phyloP scores from a whole-genome alignment of 2,113 vertebrate genomes.

The Xiphophorus hellerii region DNA sequence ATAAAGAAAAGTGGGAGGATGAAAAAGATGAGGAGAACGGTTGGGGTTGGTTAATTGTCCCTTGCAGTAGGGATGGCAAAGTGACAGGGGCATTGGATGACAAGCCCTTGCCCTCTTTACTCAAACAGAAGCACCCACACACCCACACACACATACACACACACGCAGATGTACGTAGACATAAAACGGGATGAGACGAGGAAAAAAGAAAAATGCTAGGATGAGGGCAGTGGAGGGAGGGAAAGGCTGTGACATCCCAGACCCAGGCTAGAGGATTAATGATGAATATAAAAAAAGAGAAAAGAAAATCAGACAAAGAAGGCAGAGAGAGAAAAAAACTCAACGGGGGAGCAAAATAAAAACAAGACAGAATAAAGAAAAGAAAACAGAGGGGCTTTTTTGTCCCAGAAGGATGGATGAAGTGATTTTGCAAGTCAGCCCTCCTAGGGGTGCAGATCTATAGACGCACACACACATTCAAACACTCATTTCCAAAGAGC shows the following conservation, averaged over 20 bases:
- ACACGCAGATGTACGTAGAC: constrained; percentile 3
- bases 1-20: background rate
- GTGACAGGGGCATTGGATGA: constrained; percentile 52
- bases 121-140: constrained; percentile 16
- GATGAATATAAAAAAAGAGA: constrained; percentile 71
- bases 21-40: background rate
- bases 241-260: constrained; percentile 61
- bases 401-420: constrained; percentile 67
- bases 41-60: constrained; percentile 44
- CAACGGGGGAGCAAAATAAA: constrained; percentile 1
- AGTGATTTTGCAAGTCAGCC: constrained; percentile 66
- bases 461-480: constrained; percentile 20
- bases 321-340: constrained; percentile 35
- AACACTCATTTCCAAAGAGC: constrained; percentile 7
- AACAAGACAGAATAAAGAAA: constrained; percentile 32
- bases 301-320: constrained; percentile 70
- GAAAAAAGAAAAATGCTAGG: constrained; percentile 27
- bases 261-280: constrained; percentile 72
- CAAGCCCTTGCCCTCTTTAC: constrained; percentile 43
- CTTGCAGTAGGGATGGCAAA: constrained; percentile 48
- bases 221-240: constrained; percentile 54
- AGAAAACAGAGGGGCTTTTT: constrained; percentile 31
- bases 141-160: constrained; percentile 13
- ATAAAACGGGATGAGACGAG: constrained; percentile 15
- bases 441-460: constrained; percentile 54